These are phyloP conservation scores for Prionchulus punctatus DNA, from an alignment of 2,888 invertebrate species.

Conservation along the genomic window DNA sequence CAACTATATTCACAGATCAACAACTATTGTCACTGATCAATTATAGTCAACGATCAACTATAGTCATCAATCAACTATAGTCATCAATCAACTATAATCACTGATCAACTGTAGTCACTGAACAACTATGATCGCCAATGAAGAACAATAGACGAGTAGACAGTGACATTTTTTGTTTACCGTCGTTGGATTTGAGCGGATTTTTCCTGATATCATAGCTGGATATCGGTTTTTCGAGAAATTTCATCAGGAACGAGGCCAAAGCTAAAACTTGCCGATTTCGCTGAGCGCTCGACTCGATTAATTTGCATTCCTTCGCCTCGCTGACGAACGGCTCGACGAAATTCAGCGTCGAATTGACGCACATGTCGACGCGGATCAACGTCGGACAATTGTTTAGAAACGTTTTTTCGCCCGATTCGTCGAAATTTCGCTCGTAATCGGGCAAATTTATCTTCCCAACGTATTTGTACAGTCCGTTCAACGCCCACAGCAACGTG, in stretches of 20 bases:
- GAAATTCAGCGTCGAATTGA: background rate
- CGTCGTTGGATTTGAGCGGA: background rate
- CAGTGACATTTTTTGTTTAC: too few species aligned
- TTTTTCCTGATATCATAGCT: background rate
- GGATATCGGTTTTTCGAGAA: background rate
- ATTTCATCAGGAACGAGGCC: background rate
- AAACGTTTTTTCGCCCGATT: background rate
- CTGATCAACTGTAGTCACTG: too few species aligned
- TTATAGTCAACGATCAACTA: too few species aligned
- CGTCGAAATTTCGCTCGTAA: background rate
- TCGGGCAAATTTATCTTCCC: background rate
- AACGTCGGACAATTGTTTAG: background rate
- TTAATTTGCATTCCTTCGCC: background rate
- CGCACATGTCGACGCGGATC: background rate
- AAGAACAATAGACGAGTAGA: too few species aligned
- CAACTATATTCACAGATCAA: too few species aligned
- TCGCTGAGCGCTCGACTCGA: background rate
- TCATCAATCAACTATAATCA: too few species aligned
- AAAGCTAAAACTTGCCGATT: background rate
- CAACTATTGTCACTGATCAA: too few species aligned
- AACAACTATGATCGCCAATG: too few species aligned
- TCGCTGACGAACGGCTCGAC: slow-evolving; percentile 4
- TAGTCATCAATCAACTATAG: too few species aligned
- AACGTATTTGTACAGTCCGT: background rate
- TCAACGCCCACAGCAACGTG: background rate